These are phyloP conservation scores for Dryobates pubescens DNA, from an alignment of 2,797 vertebrate genomes.

Conservation along the genomic window DNA sequence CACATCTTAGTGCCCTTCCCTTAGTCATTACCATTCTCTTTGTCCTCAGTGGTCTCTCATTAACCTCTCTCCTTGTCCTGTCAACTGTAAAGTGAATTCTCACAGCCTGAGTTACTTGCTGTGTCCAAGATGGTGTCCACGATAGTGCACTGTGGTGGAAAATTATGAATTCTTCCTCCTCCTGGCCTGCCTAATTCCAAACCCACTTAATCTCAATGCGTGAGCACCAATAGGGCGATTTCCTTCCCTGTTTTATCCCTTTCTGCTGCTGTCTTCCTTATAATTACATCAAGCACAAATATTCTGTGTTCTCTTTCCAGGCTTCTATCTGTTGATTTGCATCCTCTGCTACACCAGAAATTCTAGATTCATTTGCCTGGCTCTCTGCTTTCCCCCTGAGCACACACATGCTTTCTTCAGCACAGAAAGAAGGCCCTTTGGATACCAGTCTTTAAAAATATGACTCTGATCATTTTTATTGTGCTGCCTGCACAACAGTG, in stretches of 20 bases:
- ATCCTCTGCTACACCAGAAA: not conserved
- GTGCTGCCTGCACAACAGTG: not conserved
- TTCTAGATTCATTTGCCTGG: constrained; percentile 4
- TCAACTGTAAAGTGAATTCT: not conserved
- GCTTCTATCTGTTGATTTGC: constrained; percentile 6
- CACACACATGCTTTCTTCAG: not conserved
- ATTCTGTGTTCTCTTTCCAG: not conserved
- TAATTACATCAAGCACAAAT: not conserved
- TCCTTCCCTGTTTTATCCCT: not conserved
- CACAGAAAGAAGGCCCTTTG: not conserved
- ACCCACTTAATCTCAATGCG: not conserved
- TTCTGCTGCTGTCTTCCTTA: not conserved
- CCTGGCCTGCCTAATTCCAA: not conserved
- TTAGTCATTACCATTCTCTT: not conserved
- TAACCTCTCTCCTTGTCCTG: not conserved
- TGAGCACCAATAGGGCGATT: not conserved
- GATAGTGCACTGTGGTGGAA: not conserved
- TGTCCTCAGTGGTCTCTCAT: not conserved
- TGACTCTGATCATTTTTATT: not conserved
- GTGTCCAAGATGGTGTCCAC: not conserved
- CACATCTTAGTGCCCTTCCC: not conserved
- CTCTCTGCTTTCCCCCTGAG: not conserved
- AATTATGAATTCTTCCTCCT: not conserved
- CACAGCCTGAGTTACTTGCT: not conserved
- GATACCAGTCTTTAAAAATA: not conserved